A percentile compares a stretch with the other conserved stretches of the same genome.
Evolutionary conservation across 37 sponge, comb jelly and placozoan genomes (phyloP).

Genomic region (Petrosia ficiformis): DNA sequence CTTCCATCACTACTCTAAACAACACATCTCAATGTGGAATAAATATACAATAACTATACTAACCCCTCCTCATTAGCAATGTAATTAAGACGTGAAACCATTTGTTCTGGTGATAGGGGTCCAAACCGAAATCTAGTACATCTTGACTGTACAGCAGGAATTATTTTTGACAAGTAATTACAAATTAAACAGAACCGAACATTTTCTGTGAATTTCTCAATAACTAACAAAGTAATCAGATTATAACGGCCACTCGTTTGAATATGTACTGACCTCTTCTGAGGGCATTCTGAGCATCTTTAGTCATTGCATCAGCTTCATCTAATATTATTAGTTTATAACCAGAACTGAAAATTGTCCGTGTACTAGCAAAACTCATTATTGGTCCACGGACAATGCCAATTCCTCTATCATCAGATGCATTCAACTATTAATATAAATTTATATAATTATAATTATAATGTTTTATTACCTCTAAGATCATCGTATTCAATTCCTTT

Average conservation of each 20-base stretch:
- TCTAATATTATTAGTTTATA: conserved; percentile 96
- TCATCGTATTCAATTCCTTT: conserved; percentile 87
- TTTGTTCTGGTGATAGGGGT: conserved; percentile 83
- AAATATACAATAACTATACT: too few relatives aligned
- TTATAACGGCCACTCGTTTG: too few relatives aligned
- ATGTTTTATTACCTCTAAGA: conserved; percentile 77
- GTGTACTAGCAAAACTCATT: conserved; percentile 93
- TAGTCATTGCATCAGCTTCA: conserved; percentile 99
- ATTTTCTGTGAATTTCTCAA: conserved; percentile 98
- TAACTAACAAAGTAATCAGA: conserved; percentile 62
- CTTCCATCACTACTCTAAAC: conserved; percentile 59
- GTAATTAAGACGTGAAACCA: conserved; percentile 72
- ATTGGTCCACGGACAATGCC: conserved; percentile 93
- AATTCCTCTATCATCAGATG: conserved; percentile 98
- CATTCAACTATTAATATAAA: conserved; percentile 76
- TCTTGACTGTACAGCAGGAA: conserved; percentile 96
- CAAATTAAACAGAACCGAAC: conserved; percentile 96
- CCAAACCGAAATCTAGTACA: conserved; percentile 98
- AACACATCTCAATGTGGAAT: too few relatives aligned
- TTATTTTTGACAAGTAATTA: conserved; percentile 95
- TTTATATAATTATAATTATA: neutral
- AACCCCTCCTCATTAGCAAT: conserved; percentile 85
- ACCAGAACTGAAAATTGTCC: conserved; percentile 89
- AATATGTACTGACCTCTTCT: conserved; percentile 86
- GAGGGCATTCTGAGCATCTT: conserved; percentile 97